Evolutionary conservation across 2,113 vertebrate species (phyloP).

Genomic region (Caranx melampygus): DNA sequence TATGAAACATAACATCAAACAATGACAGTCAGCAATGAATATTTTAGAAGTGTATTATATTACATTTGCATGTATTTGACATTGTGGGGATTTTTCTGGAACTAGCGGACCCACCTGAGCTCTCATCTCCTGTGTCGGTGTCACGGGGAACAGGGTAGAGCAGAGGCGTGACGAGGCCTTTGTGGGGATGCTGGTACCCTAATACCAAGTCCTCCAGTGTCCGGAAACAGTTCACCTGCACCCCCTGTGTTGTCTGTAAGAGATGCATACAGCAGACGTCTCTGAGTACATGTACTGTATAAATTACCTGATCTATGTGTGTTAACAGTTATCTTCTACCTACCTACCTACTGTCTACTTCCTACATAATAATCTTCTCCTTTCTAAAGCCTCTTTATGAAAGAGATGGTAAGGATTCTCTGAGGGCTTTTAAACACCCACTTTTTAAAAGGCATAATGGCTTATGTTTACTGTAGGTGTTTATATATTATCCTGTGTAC

Average conservation of each 20-base stretch:
- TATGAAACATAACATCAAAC: slow-evolving; percentile 9
- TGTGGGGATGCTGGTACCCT: slow-evolving; percentile 89
- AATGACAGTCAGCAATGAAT: neutral
- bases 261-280: slow-evolving; percentile 22
- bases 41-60: neutral
- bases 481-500: neutral
- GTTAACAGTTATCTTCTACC: neutral
- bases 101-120: slow-evolving; percentile 82
- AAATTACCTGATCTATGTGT: neutral
- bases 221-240: slow-evolving; percentile 88
- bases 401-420: no score
- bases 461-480: neutral
- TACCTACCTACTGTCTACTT: no score
- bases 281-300: neutral
- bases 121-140: slow-evolving; percentile 77
- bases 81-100: neutral
- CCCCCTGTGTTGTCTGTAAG: slow-evolving; percentile 86
- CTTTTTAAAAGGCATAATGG: neutral
- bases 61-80: neutral
- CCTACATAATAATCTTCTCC: no score
- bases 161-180: slow-evolving; percentile 87
- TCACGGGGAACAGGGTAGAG: slow-evolving; percentile 84
- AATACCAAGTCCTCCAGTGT: slow-evolving; percentile 87
- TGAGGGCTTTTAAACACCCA: neutral
- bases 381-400: no score